phyloP scores from a whole-genome alignment of 2,797 vertebrate genomes.

The Anguilla pacifica region DNA sequence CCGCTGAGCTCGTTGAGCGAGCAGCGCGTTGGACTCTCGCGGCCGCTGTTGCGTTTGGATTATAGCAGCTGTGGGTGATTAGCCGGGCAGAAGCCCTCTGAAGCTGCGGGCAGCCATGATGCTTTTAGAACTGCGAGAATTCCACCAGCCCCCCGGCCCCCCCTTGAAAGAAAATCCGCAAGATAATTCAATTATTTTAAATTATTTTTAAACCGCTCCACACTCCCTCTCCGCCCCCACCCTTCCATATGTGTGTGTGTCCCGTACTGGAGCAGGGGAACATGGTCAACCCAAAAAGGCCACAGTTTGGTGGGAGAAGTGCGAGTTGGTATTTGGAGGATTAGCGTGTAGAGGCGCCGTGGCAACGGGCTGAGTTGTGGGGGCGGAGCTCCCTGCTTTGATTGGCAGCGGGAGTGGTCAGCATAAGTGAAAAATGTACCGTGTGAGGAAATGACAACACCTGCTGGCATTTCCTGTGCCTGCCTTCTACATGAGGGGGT shows the following conservation, averaged over 20 bases:
- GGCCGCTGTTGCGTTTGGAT: not conserved
- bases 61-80: not conserved
- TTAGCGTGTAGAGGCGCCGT: not conserved
- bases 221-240: no score
- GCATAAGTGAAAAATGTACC: conserved; percentile 18
- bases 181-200: not conserved
- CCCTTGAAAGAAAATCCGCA: not conserved
- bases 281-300: not conserved
- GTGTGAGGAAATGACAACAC: conserved; percentile 21
- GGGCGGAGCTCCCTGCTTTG: conserved; percentile 10
- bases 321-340: not conserved
- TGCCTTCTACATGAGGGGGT: conserved; percentile 12
- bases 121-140: not conserved
- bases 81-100: not conserved
- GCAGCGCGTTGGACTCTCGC: not conserved
- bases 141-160: not conserved
- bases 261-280: not conserved
- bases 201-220: not conserved
- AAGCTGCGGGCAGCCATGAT: not conserved
- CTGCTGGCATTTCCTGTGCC: conserved; percentile 10
- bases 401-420: conserved; percentile 1
- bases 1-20: not conserved
- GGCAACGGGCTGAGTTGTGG: not conserved
- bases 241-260: no score
- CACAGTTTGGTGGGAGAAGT: not conserved